Conservation (phyloP, 2,797 vertebrate genomes). For the Crocidura indochinensis region DNA sequence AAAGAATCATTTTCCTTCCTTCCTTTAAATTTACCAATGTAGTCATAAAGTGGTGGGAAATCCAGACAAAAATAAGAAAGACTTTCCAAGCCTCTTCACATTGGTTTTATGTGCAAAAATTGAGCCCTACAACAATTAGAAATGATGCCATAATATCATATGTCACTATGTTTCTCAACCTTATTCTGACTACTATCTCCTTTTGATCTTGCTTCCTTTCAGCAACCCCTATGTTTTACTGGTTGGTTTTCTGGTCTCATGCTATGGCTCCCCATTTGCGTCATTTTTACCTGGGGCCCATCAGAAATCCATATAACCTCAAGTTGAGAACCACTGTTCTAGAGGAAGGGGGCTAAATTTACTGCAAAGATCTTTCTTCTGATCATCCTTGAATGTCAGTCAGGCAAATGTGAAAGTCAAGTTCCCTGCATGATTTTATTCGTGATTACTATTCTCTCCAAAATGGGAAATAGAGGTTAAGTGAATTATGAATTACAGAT, state of each 20-base stretch:
- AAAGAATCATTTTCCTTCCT: not conserved
- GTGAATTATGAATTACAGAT: constrained; percentile 49
- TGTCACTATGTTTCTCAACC: too few relatives aligned
- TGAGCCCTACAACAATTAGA: not conserved
- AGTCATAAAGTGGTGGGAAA: not conserved
- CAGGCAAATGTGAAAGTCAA: constrained; percentile 48
- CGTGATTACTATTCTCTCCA: constrained; percentile 45
- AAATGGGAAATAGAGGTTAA: constrained; percentile 48
- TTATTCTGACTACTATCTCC: too few relatives aligned
- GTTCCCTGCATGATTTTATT: constrained; percentile 40
- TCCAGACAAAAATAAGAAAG: not conserved
- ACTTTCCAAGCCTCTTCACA: not conserved
- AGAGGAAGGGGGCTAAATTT: not conserved
- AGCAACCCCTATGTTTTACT: too few relatives aligned
- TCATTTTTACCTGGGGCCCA: too few relatives aligned
- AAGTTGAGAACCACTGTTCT: too few relatives aligned
- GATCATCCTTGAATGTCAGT: not conserved
- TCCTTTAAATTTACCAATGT: constrained; percentile 16
- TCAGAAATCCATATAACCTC: too few relatives aligned
- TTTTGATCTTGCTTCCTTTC: too few relatives aligned
- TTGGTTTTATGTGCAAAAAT: not conserved
- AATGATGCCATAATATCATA: not conserved
- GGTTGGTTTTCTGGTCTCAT: too few relatives aligned
- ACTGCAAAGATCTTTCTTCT: constrained; percentile 5
- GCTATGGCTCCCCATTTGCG: too few relatives aligned